Evolutionary conservation across 1,140 invertebrate genomes (phyloP).

Genomic region (Heliconius himera): DNA sequence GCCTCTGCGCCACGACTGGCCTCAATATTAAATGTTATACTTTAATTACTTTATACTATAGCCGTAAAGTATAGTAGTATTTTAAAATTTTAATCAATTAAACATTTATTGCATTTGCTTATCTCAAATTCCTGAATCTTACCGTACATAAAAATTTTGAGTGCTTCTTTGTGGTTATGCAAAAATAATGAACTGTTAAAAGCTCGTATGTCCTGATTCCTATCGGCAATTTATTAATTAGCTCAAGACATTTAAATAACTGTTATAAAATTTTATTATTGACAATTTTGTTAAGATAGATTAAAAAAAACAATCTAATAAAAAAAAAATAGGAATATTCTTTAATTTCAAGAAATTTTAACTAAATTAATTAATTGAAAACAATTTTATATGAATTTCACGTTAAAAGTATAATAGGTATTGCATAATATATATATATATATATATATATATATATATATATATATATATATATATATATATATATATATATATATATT

Average conservation of each 20-base stretch:
- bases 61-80: background rate
- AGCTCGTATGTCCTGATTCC: slow-evolving; percentile 27
- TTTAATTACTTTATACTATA: background rate
- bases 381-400: too few relatives aligned
- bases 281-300: background rate
- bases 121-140: slow-evolving; percentile 33
- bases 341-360: too few relatives aligned
- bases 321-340: too few relatives aligned
- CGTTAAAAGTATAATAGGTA: too few relatives aligned
- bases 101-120: slow-evolving; percentile 31
- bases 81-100: slow-evolving; percentile 24
- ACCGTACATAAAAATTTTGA: slow-evolving; percentile 28
- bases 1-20: too few relatives aligned
- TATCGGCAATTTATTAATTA: slow-evolving; percentile 22
- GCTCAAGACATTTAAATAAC: slow-evolving; percentile 30
- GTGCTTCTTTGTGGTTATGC: slow-evolving; percentile 11
- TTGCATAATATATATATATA: too few relatives aligned
- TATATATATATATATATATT: background rate
- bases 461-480: background rate
- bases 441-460: background rate
- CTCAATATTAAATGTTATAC: too few relatives aligned
- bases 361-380: too few relatives aligned
- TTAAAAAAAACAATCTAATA: too few relatives aligned
- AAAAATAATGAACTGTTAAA: slow-evolving; percentile 34
- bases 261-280: slow-evolving; percentile 12